These are phyloP conservation scores for Strigamia crassipes DNA, from an alignment of 2,888 invertebrate genomes.

Conservation along the genomic window DNA sequence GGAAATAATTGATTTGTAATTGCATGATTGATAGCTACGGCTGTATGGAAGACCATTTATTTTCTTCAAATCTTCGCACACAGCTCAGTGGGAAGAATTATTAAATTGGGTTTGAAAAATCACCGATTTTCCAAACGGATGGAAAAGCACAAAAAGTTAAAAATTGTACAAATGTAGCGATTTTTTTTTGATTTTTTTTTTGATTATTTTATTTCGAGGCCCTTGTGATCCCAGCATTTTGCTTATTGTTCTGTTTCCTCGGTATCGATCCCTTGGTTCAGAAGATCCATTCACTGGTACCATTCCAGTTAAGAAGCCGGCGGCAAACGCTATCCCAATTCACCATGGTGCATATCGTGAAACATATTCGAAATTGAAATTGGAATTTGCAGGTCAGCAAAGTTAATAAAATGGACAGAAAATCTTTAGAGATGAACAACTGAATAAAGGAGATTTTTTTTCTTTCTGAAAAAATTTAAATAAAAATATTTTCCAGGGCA, in stretches of 20 bases:
- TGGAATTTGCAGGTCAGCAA: conserved; percentile 37
- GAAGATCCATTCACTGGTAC: conserved; percentile 26
- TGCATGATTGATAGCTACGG: conserved; percentile 25
- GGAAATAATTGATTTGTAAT: conserved; percentile 38
- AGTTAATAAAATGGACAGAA: conserved; percentile 40
- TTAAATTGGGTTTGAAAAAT: background rate
- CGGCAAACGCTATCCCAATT: conserved; percentile 28
- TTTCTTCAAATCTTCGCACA: background rate
- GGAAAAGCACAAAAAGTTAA: background rate
- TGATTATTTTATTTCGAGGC: background rate
- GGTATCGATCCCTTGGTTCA: conserved; percentile 32
- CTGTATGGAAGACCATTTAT: background rate
- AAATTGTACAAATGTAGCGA: background rate
- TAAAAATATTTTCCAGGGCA: background rate
- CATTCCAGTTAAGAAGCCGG: conserved; percentile 27
- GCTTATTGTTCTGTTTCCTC: background rate
- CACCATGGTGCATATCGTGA: conserved; percentile 27
- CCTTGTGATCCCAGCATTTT: conserved; percentile 23
- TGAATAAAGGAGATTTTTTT: conserved; percentile 19
- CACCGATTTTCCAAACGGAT: background rate
- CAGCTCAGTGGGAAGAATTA: background rate
- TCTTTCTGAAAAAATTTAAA: background rate
- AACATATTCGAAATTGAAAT: conserved; percentile 38
- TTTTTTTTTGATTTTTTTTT: background rate
- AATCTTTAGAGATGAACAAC: conserved; percentile 20